Evolutionary conservation across 2,113 vertebrate species (phyloP), one percentile per base, ranked within the genome.

Genomic region (Hippocampus guttulatus): DNA sequence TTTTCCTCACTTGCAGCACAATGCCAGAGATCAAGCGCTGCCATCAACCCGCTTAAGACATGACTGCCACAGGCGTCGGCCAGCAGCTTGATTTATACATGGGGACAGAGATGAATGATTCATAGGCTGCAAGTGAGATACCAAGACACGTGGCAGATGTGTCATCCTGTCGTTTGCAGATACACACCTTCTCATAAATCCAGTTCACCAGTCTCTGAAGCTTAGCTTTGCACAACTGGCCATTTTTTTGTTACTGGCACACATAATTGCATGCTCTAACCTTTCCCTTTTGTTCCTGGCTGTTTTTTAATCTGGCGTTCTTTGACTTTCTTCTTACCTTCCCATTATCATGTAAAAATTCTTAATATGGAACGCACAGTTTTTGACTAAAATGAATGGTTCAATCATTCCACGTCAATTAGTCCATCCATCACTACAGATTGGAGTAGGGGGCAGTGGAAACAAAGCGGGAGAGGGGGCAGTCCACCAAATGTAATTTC

Each of bases 71-170:
- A 64, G 89, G 88, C 87, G 67, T 83, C 72, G 74, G 79, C 73
- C 79, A 55, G 78, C 86, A 78, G 83, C 78, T 76, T 90, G 89
- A 93, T 91, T 91, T 89, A 93, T 90, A 88, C 87, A 76, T 78
- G 72, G 77, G 80, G 89, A 91, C 88, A 86, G 74, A 75, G 74
- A 91, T 90, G 81, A 92, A 92, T 92, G 88, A 92, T 92, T 92
- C 88, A 90, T 87, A 45, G 73, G 74, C 72, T 81, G 67, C 71
- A 73, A 74, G 68, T 81, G 65, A 61, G 74, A 86, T 71, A 80
- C 45, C 69, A 52, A 72, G 68, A 76, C 76, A 81, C 47, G 58
- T 79, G 75, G 72, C 78, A 60, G 62, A 66, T 77, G 64, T 49
- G 23, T 65, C 23, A 3, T 65, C 25, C 78, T 71, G 68, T 73